Evolutionary conservation across 2,888 invertebrate genomes (phyloP).

Genomic region (Sminthurides aquaticus): DNA sequence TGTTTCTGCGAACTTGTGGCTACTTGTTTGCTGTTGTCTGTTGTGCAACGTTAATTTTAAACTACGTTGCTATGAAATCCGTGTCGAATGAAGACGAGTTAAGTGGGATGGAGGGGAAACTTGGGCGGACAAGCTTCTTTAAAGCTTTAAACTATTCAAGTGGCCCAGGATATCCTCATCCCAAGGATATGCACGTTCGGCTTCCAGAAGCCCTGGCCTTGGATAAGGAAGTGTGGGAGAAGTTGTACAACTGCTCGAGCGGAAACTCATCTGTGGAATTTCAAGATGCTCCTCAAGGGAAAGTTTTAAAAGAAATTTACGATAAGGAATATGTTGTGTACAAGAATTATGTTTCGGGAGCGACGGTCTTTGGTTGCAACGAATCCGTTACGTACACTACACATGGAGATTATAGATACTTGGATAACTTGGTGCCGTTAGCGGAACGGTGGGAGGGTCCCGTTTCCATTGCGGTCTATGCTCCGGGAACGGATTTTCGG

Average conservation of each 20-base stretch:
- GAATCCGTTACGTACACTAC: conserved; percentile 85
- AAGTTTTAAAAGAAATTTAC: background rate
- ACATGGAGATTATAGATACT: conserved; percentile 82
- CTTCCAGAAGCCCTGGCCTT: background rate
- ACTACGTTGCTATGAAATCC: conserved; percentile 16
- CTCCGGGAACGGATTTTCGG: conserved; percentile 73
- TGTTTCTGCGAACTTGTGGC: conserved; percentile 10
- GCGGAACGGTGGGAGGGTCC: conserved; percentile 82
- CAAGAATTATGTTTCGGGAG: conserved; percentile 3
- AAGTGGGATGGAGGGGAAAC: background rate
- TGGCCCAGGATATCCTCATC: background rate
- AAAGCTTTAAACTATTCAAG: background rate
- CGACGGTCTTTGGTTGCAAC: conserved; percentile 55
- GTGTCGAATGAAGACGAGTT: background rate
- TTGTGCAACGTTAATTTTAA: conserved; percentile 13
- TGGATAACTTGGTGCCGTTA: conserved; percentile 78
- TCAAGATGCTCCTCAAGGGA: background rate
- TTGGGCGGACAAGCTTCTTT: background rate
- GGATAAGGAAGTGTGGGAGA: background rate
- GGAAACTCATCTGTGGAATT: background rate
- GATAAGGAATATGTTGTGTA: conserved; percentile 1
- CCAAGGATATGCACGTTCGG: background rate
- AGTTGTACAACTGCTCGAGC: background rate
- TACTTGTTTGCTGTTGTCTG: conserved; percentile 19
- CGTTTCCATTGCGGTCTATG: conserved; percentile 76